Evolutionary conservation across 2,888 invertebrate species (phyloP).

Genomic region (Xanthia togata): DNA sequence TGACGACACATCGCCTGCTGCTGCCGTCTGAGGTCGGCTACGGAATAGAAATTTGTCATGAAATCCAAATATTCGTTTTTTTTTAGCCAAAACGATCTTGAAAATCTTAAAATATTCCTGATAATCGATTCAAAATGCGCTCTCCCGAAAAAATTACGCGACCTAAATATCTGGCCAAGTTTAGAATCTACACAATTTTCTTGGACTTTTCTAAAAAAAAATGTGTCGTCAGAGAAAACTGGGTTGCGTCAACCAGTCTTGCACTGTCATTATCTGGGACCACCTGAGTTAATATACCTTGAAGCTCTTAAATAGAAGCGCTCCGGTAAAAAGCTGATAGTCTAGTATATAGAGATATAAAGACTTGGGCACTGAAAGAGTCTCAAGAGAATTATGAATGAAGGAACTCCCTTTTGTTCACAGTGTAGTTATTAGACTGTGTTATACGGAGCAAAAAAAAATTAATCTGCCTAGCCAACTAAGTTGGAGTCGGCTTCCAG

Average conservation of each 20-base stretch:
- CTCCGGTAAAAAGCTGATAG: slow-evolving; percentile 56
- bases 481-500: no score
- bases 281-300: slow-evolving; percentile 56
- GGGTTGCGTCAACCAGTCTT: slow-evolving; percentile 57
- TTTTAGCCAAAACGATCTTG: neutral
- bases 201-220: slow-evolving; percentile 36
- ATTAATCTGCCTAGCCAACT: no score
- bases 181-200: slow-evolving; percentile 15
- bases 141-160: neutral
- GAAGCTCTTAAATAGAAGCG: slow-evolving; percentile 56
- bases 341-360: slow-evolving; percentile 27
- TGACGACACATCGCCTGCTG: no score
- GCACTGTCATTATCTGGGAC: slow-evolving; percentile 52
- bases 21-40: no score
- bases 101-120: neutral
- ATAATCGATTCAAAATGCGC: neutral
- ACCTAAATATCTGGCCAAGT: neutral
- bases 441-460: no score
- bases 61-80: neutral
- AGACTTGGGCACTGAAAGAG: slow-evolving; percentile 5
- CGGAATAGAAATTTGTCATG: neutral
- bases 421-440: no score
- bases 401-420: neutral
- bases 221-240: slow-evolving; percentile 58
- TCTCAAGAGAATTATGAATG: neutral